Percentiles rank a stretch among this genome's conserved stretches.
Conservation (phyloP, 2,113 vertebrate species). For the Oncorhynchus clarkii region DNA sequence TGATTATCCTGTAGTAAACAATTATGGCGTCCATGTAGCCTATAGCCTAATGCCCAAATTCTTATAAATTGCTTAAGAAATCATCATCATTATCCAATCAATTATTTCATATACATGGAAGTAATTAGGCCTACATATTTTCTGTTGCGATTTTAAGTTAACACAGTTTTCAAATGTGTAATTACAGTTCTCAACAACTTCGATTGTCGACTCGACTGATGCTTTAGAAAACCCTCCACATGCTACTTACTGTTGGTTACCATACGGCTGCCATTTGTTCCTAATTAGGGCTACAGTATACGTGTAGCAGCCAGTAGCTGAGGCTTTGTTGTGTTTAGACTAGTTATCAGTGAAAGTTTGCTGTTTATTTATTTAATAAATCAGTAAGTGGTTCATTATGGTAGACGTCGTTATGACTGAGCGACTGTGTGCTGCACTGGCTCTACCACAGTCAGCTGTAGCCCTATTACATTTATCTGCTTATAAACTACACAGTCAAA, state of each 20-base stretch:
- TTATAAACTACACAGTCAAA: constrained; percentile 10
- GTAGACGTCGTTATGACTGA: constrained; percentile 9
- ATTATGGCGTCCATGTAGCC: too few relatives aligned
- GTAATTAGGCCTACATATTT: too few relatives aligned
- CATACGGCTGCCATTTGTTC: constrained; percentile 44
- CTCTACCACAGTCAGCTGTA: not conserved
- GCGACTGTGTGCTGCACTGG: constrained; percentile 29
- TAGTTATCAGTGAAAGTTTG: constrained; percentile 33
- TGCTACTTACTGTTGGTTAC: not conserved
- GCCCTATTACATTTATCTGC: constrained; percentile 5
- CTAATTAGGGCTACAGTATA: constrained; percentile 47
- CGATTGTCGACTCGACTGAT: too few relatives aligned
- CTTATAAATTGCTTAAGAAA: too few relatives aligned
- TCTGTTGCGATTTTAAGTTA: too few relatives aligned
- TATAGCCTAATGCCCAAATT: too few relatives aligned
- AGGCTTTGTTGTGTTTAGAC: constrained; percentile 39
- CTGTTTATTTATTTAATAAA: constrained; percentile 47
- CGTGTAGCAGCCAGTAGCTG: constrained; percentile 27
- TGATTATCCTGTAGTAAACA: too few relatives aligned
- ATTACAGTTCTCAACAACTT: too few relatives aligned
- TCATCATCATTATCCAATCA: too few relatives aligned
- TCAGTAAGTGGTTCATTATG: constrained; percentile 21
- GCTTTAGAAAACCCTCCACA: not conserved
- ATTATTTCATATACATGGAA: too few relatives aligned
- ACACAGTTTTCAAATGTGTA: too few relatives aligned